Conservation (phyloP, 2,113 vertebrate species). For the Agapornis roseicollis region DNA sequence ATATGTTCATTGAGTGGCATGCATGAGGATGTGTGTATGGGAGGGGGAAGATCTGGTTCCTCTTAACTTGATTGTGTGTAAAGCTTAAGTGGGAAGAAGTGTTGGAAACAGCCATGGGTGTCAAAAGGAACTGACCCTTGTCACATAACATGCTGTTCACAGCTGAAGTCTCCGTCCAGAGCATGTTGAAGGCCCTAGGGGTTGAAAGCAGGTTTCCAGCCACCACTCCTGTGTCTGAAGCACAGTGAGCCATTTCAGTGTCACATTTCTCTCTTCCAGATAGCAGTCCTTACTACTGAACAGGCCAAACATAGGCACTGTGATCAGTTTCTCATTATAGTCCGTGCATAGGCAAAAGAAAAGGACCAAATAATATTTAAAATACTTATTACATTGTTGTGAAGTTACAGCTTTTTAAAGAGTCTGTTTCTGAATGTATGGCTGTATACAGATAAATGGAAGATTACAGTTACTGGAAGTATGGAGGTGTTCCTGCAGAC, state of each 20-base stretch:
- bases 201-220: background rate
- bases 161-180: background rate
- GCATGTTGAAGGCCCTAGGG: background rate
- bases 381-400: background rate
- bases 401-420: background rate
- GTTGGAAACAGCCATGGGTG: background rate
- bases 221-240: background rate
- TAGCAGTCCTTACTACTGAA: background rate
- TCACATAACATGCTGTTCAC: accelerated
- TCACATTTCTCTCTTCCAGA: background rate
- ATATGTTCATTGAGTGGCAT: too few species aligned
- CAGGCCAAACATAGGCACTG: background rate
- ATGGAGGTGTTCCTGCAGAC: background rate
- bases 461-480: background rate
- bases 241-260: background rate
- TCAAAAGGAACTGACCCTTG: background rate
- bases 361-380: background rate
- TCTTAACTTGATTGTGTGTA: background rate
- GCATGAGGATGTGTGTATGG: too few species aligned
- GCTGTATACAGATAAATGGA: background rate
- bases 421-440: background rate
- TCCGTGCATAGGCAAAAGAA: background rate
- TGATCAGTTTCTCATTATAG: background rate
- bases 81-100: background rate
- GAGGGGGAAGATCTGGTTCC: background rate